Base-by-base conservation (phyloP, 2,113 vertebrate genomes). In the Calidris pugnax region DNA sequence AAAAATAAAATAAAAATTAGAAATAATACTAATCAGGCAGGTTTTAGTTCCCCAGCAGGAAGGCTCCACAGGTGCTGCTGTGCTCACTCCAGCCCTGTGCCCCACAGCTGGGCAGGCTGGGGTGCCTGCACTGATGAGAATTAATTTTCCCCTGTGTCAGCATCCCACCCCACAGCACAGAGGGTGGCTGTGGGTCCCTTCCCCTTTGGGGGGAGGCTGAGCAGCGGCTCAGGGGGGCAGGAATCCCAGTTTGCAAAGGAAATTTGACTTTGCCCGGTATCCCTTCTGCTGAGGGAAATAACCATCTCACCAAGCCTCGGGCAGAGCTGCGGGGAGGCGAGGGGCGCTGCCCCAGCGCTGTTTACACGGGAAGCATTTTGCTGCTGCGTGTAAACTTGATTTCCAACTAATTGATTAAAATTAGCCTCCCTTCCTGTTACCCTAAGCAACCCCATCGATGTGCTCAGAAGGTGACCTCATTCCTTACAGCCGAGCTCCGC, bases 391-490 rank as follows among this genome's bases (percentile, higher is more conserved):
- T 32, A 75, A 92, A 75, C 60, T 56, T 22, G 45, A 69, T 92
- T 85, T 78, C 30, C 85, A 85, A 28, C 68, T 15, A 72, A 89
- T 2, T 39, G 86, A 80, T 90, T 60, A 12, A 39, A 66, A 76
- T 2, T 10, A 33, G 74, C 80, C 69, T 82, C 55, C 73, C 64
- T 41, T 72, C 47, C 90, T 27, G 68, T 89, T 30, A 91, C 91
- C 96, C 89, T 26, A 14, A 76, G 48, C 90, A 93, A 73, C 66
- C 80, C 90, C 74, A 26, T 4, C 5, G 50, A 27, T 75, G 92
- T 76, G 90, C 93, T 91, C 85, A 53, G 76, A 22, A 75, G 92
- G 87, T 88, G 94, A 83, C 95, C 90, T 94, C 86, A 39, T 81
- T 93, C 90, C 93, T 72, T 32, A 48, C 24, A 63, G 63, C 74